Percentiles rank a stretch among this genome's conserved stretches.
phyloP scores from a whole-genome alignment of 2,797 vertebrate species.

The Malurus leucopterus region DNA sequence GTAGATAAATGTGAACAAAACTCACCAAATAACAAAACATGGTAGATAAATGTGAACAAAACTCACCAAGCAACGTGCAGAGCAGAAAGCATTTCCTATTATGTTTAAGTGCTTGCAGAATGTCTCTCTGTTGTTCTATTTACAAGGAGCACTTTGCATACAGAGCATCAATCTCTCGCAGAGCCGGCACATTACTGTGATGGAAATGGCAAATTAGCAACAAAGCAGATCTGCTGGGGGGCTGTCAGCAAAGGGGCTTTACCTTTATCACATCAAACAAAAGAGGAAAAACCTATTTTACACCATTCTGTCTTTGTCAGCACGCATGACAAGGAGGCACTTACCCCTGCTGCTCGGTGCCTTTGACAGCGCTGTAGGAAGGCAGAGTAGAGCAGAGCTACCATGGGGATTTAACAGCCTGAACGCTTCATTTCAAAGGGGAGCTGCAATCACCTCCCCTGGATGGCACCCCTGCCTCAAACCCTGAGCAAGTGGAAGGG shows the following conservation, averaged over 20 bases:
- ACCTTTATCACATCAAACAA: constrained; percentile 11
- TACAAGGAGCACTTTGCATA: constrained; percentile 15
- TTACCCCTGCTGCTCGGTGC: constrained; percentile 5
- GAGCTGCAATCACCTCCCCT: neutral
- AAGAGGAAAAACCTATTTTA: constrained; percentile 2
- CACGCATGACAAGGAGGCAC: neutral
- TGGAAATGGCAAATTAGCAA: constrained; percentile 29
- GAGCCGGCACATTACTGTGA: constrained; percentile 7
- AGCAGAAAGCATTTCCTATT: constrained; percentile 4
- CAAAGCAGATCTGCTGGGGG: neutral
- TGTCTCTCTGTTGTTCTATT: constrained; percentile 22
- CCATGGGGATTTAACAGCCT: neutral
- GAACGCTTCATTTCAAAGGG: neutral
- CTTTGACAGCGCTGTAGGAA: neutral
- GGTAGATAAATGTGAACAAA: constrained; percentile 8
- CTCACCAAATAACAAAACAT: neutral
- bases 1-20: constrained; percentile 14
- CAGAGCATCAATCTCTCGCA: neutral
- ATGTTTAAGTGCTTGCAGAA: neutral
- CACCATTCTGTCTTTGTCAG: constrained; percentile 23
- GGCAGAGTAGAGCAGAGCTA: neutral
- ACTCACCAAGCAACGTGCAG: neutral
- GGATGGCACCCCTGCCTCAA: neutral
- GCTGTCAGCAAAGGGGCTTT: neutral
- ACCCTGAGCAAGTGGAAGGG: neutral